Base-by-base conservation (phyloP, 2,797 vertebrate species). In the Onychomys leucogaster region DNA sequence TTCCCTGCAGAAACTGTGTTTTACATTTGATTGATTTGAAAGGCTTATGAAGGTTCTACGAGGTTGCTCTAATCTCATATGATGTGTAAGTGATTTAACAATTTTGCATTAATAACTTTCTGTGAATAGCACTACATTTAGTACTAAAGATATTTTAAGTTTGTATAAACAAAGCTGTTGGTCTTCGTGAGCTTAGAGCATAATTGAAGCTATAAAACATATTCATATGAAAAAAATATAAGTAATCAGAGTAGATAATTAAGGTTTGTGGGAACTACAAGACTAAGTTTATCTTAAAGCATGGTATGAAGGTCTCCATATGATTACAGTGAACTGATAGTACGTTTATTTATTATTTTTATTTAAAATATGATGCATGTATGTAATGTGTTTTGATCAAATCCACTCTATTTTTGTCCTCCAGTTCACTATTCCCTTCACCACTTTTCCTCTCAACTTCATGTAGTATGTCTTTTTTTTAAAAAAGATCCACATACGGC, bases 91-190 rank as follows among this genome's bases (percentile, higher is more conserved):
- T 65, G 71, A 71, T 85, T 90, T 43, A 90, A 37, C 55, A 27
- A 65, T 59, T 73, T 10, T 63, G 29, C 37, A 57, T n/a, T 80
- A 59, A 93, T 94, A 86, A 63, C 71, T 77, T 91, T 92, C 19
- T 76, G 8, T 90, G 81, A 88, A 69, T 59, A 75, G 14, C 52
- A 29, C 23, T 46, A 7, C 69, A 65, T 11, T 86, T 41, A n/a
- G 34, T 41, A 67, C 82, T 65, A 55, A 94, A 90, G 41, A 93
- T 57, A 65, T n/a, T 96, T 86, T 88, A 86, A 90, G 86, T 87
- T 71, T 73, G 32, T 65, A 6, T n/a, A 69, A 81, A 75, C 32
- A 34, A 65, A 69, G 29, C 17, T 65, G 5, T 85, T 85, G 55
- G 32, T 86, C 37, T 52, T 80, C 29, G 32, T 89, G 52, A 95